Base-by-base conservation (phyloP, 2,113 vertebrate species). In the Aptenodytes forsteri region DNA sequence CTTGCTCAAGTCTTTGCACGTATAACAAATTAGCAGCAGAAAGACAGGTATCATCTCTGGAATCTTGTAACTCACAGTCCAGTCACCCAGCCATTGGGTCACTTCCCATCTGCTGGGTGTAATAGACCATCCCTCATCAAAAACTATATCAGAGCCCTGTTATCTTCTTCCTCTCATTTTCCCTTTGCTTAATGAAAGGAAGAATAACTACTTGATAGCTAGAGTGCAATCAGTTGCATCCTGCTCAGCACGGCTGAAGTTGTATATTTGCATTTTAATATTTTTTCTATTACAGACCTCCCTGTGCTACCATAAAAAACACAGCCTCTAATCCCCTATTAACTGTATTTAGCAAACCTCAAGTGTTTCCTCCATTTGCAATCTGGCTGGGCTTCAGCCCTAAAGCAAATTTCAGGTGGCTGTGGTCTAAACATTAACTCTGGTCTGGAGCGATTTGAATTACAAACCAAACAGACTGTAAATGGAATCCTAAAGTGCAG, bases 371-470 rank as follows among this genome's bases (percentile, higher is more conserved):
- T 98, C 81, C 95, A 93, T 95, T 97, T 94, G 86, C 81, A 96
- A 46, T 81, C 93, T 96, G 94, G 82, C 71, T 86, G 88, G 92
- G 87, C 81, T 98, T 97, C 97, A 94, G 88, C 96, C 85, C 87
- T 72, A 82, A 92, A 96, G 94, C 87, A 97, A 97, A 96, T 94
- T 97, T 97, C 95, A 98, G 93, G 96, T 98, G 93, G 85, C 82
- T 97, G 91, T 97, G 94, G 87, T 95, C 96, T 97, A 96, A 97
- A 96, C 87, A 97, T 96, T 97, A 96, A 90, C 95, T 97, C 80
- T 81, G 83, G 91, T 93, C 95, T 96, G 89, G 83, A 96, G 76
- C 49, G 55, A 97, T 96, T 96, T 95, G 94, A 97, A 80, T 97
- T 97, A 97, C 93, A 98, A 98, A 97, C 88, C 91, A 97, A 98